Percentiles rank a stretch among this genome's conserved stretches.
Conservation (phyloP, 2,888 invertebrate species). For the Dinocampus coccinellae region DNA sequence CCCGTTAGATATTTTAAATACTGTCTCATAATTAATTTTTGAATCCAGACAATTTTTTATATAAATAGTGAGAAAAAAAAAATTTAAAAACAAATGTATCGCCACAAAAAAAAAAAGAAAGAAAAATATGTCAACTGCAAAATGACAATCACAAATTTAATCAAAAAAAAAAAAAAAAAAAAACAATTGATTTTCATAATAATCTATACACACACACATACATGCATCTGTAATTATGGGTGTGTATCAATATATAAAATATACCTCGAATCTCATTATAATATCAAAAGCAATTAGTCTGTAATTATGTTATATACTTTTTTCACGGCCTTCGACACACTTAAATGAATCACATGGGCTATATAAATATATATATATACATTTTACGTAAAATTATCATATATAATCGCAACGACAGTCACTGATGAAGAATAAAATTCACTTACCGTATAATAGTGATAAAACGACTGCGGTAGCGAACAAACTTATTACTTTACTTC, state of each 20-base stretch:
- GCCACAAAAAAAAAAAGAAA: background rate
- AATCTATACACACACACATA: background rate
- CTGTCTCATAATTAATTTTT: conserved; percentile 36
- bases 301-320: too few species aligned
- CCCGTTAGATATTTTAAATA: conserved; percentile 45
- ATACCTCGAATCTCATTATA: conserved; percentile 30
- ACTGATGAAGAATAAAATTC: background rate
- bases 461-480: background rate
- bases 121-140: background rate
- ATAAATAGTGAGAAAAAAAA: background rate
- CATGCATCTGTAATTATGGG: background rate
- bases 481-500: background rate
- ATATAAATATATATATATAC: too few species aligned
- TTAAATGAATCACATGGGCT: background rate
- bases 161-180: background rate
- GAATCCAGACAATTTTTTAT: background rate
- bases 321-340: background rate
- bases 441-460: background rate
- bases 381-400: too few species aligned
- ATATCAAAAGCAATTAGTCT: conserved; percentile 5
- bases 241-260: background rate
- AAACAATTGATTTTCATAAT: background rate
- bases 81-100: background rate
- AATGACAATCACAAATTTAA: too few species aligned
- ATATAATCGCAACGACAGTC: too few species aligned